Percentiles rank a stretch among this genome's conserved stretches.
Evolutionary conservation across 2,888 invertebrate species (phyloP).

Genomic region (Epirrhoe alternata): DNA sequence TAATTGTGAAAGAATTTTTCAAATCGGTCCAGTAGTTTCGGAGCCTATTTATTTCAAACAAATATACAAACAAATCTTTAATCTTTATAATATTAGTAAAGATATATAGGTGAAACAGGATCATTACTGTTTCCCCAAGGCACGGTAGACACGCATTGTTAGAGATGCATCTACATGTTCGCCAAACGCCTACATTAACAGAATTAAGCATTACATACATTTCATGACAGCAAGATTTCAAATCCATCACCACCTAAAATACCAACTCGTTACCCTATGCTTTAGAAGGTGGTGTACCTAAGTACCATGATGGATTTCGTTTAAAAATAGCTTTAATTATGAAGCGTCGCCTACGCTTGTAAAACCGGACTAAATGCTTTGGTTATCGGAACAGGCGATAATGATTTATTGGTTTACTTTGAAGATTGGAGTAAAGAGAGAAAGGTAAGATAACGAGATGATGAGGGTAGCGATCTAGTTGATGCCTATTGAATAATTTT

Average conservation of each 20-base stretch:
- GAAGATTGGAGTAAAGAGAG: constrained; percentile 41
- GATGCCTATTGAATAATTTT: neutral
- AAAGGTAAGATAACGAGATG: constrained; percentile 34
- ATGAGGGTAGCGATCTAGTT: constrained; percentile 26
- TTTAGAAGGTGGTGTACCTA: constrained; percentile 14
- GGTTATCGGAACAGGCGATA: constrained; percentile 49
- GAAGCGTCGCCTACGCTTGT: constrained; percentile 51
- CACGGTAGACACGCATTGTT: too few relatives aligned
- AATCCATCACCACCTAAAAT: neutral
- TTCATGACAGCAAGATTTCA: too few relatives aligned
- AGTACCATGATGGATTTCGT: constrained; percentile 43
- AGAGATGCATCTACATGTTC: too few relatives aligned
- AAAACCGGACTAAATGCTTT: constrained; percentile 49
- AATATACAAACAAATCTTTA: too few relatives aligned
- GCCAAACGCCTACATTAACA: too few relatives aligned
- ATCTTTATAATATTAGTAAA: too few relatives aligned
- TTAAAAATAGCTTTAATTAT: constrained; percentile 46
- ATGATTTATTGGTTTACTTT: constrained; percentile 52
- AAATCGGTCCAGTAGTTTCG: too few relatives aligned
- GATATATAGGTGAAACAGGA: too few relatives aligned
- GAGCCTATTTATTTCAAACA: too few relatives aligned
- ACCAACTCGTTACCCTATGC: neutral
- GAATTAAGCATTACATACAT: too few relatives aligned
- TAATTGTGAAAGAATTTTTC: too few relatives aligned
- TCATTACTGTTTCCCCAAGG: too few relatives aligned